phyloP scores from a whole-genome alignment of 1,140 invertebrate species.

The Orius laevigatus region DNA sequence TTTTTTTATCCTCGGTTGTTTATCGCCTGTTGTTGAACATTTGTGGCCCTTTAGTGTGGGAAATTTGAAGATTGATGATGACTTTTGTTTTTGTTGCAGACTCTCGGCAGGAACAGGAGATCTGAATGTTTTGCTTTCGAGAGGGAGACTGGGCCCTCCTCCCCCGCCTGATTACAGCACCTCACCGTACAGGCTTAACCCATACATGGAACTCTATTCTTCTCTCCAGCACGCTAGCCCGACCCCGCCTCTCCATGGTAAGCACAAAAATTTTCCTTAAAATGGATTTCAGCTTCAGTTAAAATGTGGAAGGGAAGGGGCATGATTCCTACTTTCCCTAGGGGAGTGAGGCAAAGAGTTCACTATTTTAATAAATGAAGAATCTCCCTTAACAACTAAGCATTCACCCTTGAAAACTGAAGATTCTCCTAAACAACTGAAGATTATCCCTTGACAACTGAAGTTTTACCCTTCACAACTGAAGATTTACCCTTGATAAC shows the following conservation, averaged over 20 bases:
- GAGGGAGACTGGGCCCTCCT: slow-evolving; percentile 19
- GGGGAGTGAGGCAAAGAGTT: too few species aligned
- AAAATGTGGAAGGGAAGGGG: too few species aligned
- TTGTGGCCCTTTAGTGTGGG: neutral
- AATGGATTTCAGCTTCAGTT: too few species aligned
- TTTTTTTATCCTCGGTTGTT: neutral
- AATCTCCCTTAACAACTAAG: too few species aligned
- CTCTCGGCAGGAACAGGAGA: slow-evolving; percentile 22
- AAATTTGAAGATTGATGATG: neutral
- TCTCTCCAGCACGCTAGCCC: slow-evolving; percentile 42
- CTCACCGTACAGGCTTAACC: slow-evolving; percentile 40
- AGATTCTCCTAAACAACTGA: too few species aligned
- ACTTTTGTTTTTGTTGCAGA: slow-evolving; percentile 18
- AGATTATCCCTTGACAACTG: too few species aligned
- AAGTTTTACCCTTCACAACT: too few species aligned
- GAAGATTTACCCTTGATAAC: too few species aligned
- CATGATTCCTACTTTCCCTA: too few species aligned
- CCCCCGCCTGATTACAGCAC: slow-evolving; percentile 33
- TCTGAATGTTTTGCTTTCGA: slow-evolving; percentile 26
- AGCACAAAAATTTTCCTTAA: slow-evolving; percentile 13
- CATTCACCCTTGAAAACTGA: too few species aligned
- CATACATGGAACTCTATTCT: slow-evolving; percentile 49
- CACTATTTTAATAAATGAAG: too few species aligned
- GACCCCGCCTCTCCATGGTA: slow-evolving; percentile 35
- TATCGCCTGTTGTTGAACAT: neutral